Evolutionary conservation across 2,888 invertebrate species (phyloP).

Genomic region (Tiphia femorata): DNA sequence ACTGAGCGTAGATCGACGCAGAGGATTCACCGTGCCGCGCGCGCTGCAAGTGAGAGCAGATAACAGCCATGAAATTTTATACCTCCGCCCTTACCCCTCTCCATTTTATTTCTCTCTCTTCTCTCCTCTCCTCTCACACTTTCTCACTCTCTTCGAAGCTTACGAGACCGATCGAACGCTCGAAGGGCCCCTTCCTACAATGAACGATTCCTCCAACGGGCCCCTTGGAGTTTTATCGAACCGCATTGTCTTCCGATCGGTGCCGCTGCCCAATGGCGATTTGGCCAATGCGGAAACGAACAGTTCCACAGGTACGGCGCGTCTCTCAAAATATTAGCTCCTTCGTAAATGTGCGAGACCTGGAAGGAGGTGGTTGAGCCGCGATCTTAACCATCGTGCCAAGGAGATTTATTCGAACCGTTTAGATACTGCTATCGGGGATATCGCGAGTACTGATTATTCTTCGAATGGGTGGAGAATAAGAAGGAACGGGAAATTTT

Average conservation of each 20-base stretch:
- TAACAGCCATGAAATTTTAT: constrained; percentile 8
- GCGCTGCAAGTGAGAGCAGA: constrained; percentile 11
- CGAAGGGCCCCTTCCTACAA: constrained; percentile 1
- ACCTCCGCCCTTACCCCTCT: constrained; percentile 3
- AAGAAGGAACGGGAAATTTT: too few relatives aligned
- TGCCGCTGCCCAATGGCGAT: too few relatives aligned
- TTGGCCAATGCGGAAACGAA: too few relatives aligned
- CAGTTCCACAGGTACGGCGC: too few relatives aligned
- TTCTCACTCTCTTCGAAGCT: constrained; percentile 6
- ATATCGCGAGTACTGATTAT: too few relatives aligned
- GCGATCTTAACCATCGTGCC: too few relatives aligned
- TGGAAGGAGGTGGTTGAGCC: too few relatives aligned
- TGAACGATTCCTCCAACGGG: constrained; percentile 41
- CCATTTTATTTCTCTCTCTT: constrained; percentile 25
- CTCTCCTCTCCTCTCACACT: constrained; percentile 22
- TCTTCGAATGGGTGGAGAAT: too few relatives aligned
- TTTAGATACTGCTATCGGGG: too few relatives aligned
- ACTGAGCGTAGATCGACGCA: constrained; percentile 30
- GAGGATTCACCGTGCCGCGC: constrained; percentile 10
- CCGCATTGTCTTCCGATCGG: constrained; percentile 37
- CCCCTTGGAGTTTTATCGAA: constrained; percentile 34
- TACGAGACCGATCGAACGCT: not conserved
- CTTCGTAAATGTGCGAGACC: too few relatives aligned
- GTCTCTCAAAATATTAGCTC: too few relatives aligned
- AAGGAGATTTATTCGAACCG: too few relatives aligned